Evolutionary conservation across 2,113 vertebrate genomes (phyloP), one percentile per base, ranked within the genome.

Genomic region (Symphodus melops): DNA sequence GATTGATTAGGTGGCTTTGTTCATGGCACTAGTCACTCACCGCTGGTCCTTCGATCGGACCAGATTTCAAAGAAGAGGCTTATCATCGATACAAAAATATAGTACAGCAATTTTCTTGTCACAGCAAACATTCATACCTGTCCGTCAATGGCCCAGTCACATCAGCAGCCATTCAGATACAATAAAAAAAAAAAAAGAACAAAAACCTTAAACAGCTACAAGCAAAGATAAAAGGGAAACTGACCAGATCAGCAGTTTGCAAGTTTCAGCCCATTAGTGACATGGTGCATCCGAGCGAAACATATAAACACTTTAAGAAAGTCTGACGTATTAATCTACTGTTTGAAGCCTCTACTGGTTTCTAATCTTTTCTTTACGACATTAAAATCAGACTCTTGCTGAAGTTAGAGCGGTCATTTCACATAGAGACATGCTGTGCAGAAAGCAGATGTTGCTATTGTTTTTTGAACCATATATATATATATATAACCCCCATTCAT

Each of bases 51-150:
- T 63, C 41, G 36, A 12, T 7, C 1, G 13, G 59, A 79, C 48
- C 80, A 39, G 44, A 21, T 42, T 49, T 60, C 28, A 33, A 46
- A 72, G 37, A 74, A 25, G 48, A 88, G 76, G 74, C 77, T 88
- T 74, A 79, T 79, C 73, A 33, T 57, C 51, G 8, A 81, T 88
- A 89, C 46, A 90, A 89, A 93, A 90, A 90, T 89, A 92, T 86
- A 91, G 74, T 85, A 90, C 81, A 89, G 85, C 85, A 89, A 77
- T 63, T 86, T 81, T 82, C 72, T 87, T 89, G 79, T 82, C 77
- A 85, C 86, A 91, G 85, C 88, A 86, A 91, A 92, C 90, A 91
- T 91, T 92, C 89, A 91, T 85, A 82, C 83, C 74, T 88, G 91
- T 91, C 89, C 69, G 39, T 77, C 68, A 69, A 77, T 77, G 83